These are phyloP conservation scores for Ganaspis brasiliensis DNA, from an alignment of 2,888 invertebrate genomes.

Conservation along the genomic window DNA sequence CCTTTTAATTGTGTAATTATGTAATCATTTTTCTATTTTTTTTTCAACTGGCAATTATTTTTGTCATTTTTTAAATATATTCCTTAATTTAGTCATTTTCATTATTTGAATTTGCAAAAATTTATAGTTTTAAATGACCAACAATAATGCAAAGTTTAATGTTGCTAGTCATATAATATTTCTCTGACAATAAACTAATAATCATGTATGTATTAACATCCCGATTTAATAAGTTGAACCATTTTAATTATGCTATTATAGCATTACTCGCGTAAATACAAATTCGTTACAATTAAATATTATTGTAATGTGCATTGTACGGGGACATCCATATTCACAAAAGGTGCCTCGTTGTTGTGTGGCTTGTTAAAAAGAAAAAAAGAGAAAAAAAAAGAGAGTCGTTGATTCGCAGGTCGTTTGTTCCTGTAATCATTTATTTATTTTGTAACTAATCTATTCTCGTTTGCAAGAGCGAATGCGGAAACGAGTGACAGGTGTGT, in stretches of 20 bases:
- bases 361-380: conserved; percentile 3
- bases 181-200: too few relatives aligned
- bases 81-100: too few relatives aligned
- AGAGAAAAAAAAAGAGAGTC: not conserved
- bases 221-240: not conserved
- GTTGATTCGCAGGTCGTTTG: conserved; percentile 8
- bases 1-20: too few relatives aligned
- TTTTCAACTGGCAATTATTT: too few relatives aligned
- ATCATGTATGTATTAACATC: not conserved
- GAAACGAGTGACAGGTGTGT: conserved; percentile 62
- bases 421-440: conserved; percentile 40
- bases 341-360: not conserved
- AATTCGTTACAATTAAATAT: not conserved
- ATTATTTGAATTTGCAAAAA: too few relatives aligned
- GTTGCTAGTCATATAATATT: too few relatives aligned
- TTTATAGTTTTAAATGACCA: too few relatives aligned
- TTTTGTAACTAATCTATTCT: conserved; percentile 59
- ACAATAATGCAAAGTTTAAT: too few relatives aligned
- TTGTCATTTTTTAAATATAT: too few relatives aligned
- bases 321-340: not conserved
- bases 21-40: too few relatives aligned
- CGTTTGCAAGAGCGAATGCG: conserved; percentile 54
- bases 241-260: not conserved
- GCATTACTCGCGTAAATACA: not conserved
- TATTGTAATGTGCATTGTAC: conserved; percentile 14